Conservation (phyloP, 1,140 invertebrate species). For the Tetramorium simillimum region DNA sequence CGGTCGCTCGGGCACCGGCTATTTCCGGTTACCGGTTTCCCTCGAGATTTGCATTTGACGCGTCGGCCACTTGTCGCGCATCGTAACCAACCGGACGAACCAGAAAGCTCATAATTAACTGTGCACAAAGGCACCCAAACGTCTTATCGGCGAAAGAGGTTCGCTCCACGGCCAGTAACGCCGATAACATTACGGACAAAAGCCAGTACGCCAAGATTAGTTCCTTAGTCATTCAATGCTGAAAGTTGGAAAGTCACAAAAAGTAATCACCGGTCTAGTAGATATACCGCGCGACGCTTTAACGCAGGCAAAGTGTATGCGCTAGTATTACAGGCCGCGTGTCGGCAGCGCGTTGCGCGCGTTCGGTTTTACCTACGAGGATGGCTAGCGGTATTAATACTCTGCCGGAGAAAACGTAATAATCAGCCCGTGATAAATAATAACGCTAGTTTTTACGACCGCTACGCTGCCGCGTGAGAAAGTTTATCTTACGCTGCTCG, state of each 20-base stretch:
- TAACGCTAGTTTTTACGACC: slow-evolving; percentile 38
- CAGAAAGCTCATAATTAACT: slow-evolving; percentile 64
- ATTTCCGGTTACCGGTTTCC: slow-evolving; percentile 80
- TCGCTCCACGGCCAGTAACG: not conserved
- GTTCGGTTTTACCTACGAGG: slow-evolving; percentile 5
- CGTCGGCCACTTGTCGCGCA: slow-evolving; percentile 68
- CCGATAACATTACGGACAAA: slow-evolving; percentile 11
- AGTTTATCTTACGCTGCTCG: slow-evolving; percentile 46
- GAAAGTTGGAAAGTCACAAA: slow-evolving; percentile 30
- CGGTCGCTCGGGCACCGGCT: slow-evolving; percentile 70
- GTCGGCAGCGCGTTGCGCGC: slow-evolving; percentile 15
- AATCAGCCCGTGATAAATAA: slow-evolving; percentile 52
- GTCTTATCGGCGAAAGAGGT: slow-evolving; percentile 4
- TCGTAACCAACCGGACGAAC: slow-evolving; percentile 43
- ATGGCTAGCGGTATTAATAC: slow-evolving; percentile 38
- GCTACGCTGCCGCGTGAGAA: slow-evolving; percentile 36
- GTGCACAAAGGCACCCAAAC: not conserved
- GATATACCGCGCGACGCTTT: slow-evolving; percentile 14
- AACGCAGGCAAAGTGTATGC: slow-evolving; percentile 18
- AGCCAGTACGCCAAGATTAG: not conserved
- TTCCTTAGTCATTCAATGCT: slow-evolving; percentile 26
- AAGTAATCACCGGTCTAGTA: slow-evolving; percentile 14
- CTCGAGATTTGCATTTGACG: slow-evolving; percentile 79
- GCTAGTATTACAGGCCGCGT: slow-evolving; percentile 1
- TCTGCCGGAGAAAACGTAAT: slow-evolving; percentile 45